These are phyloP conservation scores for Leucoraja erinaceus DNA, from an alignment of 2,113 vertebrate genomes.

Conservation along the genomic window DNA sequence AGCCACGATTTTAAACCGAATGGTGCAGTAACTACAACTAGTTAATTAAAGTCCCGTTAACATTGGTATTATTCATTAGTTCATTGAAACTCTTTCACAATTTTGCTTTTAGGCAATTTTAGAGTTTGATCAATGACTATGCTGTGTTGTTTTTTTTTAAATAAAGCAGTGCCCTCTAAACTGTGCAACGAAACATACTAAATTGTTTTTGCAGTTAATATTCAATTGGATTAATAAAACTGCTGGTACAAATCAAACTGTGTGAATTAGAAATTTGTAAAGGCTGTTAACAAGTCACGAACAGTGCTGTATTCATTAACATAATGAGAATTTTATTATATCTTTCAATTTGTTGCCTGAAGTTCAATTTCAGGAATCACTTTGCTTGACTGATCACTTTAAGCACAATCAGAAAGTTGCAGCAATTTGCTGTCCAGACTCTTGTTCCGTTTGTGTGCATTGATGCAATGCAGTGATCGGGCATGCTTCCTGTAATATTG, in stretches of 20 bases:
- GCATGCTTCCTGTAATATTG: slow-evolving; percentile 34
- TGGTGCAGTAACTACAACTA: slow-evolving; percentile 17
- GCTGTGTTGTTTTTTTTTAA: slow-evolving; percentile 27
- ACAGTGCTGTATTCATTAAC: slow-evolving; percentile 24
- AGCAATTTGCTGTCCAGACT: slow-evolving; percentile 27
- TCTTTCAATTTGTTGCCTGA: slow-evolving; percentile 10
- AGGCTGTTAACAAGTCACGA: neutral
- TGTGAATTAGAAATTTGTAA: slow-evolving; percentile 30
- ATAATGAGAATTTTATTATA: neutral
- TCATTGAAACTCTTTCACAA: slow-evolving; percentile 2
- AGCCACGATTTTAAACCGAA: slow-evolving; percentile 18
- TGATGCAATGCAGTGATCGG: slow-evolving; percentile 33
- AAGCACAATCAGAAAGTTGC: neutral
- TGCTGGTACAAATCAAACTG: slow-evolving; percentile 19
- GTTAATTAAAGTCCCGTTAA: slow-evolving; percentile 3
- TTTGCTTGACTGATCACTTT: neutral
- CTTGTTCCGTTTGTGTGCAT: neutral
- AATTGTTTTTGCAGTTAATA: slow-evolving; percentile 28
- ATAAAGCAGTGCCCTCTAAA: slow-evolving; percentile 36
- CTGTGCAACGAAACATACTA: slow-evolving; percentile 14
- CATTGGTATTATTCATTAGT: slow-evolving; percentile 23
- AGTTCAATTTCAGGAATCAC: neutral
- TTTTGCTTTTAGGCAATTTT: slow-evolving; percentile 32
- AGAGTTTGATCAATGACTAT: neutral
- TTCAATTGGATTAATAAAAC: slow-evolving; percentile 33